phyloP scores from a whole-genome alignment of 2,797 vertebrate species.

The Tympanoctomys barrerae region DNA sequence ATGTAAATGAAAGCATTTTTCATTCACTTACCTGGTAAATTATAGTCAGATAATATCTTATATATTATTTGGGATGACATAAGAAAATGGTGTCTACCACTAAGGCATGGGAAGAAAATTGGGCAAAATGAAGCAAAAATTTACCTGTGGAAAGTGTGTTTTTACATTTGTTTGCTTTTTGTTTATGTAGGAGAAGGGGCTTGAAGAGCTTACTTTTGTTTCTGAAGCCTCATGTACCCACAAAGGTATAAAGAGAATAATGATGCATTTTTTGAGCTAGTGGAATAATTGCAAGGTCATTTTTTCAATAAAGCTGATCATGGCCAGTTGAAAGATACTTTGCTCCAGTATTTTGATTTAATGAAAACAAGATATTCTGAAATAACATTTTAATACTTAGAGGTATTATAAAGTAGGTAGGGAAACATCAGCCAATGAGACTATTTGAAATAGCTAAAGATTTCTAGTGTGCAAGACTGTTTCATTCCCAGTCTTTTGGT shows the following conservation, averaged over 20 bases:
- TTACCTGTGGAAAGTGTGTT: background rate
- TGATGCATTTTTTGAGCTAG: constrained; percentile 27
- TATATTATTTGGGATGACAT: constrained; percentile 84
- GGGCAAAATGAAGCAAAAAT: constrained; percentile 54
- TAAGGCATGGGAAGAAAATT: constrained; percentile 68
- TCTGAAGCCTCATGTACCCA: constrained; percentile 24
- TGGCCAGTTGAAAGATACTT: constrained; percentile 35
- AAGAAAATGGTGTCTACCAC: constrained; percentile 80
- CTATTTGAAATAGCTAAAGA: background rate
- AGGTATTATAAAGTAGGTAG: constrained; percentile 18
- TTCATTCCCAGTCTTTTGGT: background rate
- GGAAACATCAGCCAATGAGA: background rate
- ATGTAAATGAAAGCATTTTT: constrained; percentile 90
- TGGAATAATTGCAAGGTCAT: constrained; percentile 50
- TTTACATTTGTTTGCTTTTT: background rate
- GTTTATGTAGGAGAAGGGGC: background rate
- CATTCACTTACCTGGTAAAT: constrained; percentile 86
- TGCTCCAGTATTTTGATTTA: constrained; percentile 49
- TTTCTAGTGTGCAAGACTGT: background rate
- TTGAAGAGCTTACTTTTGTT: background rate
- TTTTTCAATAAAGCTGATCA: constrained; percentile 52
- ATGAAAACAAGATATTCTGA: constrained; percentile 60
- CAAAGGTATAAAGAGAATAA: background rate
- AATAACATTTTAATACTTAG: constrained; percentile 58
- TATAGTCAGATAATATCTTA: constrained; percentile 86